Evolutionary conservation across 2,888 invertebrate species (phyloP).

Genomic region (Eupeodes luniger): DNA sequence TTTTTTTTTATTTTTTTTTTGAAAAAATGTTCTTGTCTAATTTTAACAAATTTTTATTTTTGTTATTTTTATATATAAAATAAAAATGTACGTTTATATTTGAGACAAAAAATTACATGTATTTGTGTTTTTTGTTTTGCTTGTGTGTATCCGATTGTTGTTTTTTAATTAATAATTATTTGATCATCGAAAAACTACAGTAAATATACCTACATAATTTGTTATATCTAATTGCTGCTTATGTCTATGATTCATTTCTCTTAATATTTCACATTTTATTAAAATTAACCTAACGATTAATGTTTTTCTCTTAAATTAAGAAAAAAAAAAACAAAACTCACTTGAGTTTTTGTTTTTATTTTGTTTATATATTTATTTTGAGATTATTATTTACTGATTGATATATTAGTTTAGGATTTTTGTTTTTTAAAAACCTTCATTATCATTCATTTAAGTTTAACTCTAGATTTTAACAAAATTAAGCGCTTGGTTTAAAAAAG

Average conservation of each 20-base stretch:
- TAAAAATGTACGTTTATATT: conserved; percentile 33
- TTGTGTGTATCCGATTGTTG: conserved; percentile 56
- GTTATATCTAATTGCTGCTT: conserved; percentile 61
- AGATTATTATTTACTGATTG: conserved; percentile 72
- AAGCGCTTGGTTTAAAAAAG: conserved; percentile 70
- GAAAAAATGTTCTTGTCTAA: conserved; percentile 14
- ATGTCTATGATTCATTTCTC: conserved; percentile 49
- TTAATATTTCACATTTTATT: conserved; percentile 65
- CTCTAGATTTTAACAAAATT: conserved; percentile 73
- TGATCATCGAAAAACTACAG: conserved; percentile 68
- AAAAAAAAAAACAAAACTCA: conserved; percentile 48
- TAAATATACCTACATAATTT: conserved; percentile 53
- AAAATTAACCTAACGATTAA: conserved; percentile 62
- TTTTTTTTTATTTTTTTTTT: background rate
- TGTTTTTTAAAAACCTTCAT: conserved; percentile 45
- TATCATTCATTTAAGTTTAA: conserved; percentile 43
- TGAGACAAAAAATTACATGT: conserved; percentile 27
- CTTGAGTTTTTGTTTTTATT: conserved; percentile 40
- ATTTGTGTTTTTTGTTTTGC: conserved; percentile 62
- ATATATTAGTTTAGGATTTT: conserved; percentile 72
- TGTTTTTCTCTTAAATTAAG: conserved; percentile 51
- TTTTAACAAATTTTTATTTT: conserved; percentile 5
- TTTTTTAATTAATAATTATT: conserved; percentile 34
- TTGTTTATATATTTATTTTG: conserved; percentile 45
- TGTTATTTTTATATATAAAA: conserved; percentile 13